A percentile compares a stretch with the other conserved stretches of the same genome.
Conservation (phyloP, 2,888 invertebrate species). For the Dolomedes plantarius region DNA sequence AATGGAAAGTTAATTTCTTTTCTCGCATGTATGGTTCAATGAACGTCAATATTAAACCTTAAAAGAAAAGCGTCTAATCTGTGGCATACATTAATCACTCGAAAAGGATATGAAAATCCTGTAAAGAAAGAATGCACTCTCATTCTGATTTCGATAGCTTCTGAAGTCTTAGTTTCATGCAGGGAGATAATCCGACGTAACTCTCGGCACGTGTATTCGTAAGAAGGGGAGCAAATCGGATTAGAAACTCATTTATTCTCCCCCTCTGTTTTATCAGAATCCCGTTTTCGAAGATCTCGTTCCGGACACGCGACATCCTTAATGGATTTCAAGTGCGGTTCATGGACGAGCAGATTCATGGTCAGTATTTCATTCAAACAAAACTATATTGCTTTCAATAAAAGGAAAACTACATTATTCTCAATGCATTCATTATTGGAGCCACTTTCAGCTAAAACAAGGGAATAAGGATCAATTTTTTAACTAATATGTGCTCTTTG, state of each 20-base stretch:
- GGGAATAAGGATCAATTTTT: too few species aligned
- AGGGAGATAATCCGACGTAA: background rate
- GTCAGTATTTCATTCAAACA: too few species aligned
- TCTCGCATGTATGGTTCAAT: too few species aligned
- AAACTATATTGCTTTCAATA: too few species aligned
- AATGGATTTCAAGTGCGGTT: conserved; percentile 13
- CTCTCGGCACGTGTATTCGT: conserved; percentile 8
- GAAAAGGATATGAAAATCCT: background rate
- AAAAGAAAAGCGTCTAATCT: background rate
- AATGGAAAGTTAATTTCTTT: too few species aligned
- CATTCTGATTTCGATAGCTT: conserved; percentile 15
- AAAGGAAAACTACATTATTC: too few species aligned
- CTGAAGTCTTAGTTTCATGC: background rate
- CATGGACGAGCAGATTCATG: too few species aligned
- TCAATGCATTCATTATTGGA: too few species aligned
- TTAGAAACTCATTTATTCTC: conserved; percentile 29
- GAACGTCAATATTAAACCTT: background rate
- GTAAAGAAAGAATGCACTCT: background rate
- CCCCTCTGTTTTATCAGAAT: conserved; percentile 10
- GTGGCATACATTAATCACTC: background rate
- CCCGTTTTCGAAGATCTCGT: background rate
- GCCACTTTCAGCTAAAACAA: too few species aligned
- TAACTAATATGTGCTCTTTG: too few species aligned
- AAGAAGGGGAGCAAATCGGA: conserved; percentile 16
- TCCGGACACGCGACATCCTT: background rate